A percentile compares a stretch with the other conserved stretches of the same genome.
Conservation (phyloP, 2,797 vertebrate species). For the Thunnus albacares region DNA sequence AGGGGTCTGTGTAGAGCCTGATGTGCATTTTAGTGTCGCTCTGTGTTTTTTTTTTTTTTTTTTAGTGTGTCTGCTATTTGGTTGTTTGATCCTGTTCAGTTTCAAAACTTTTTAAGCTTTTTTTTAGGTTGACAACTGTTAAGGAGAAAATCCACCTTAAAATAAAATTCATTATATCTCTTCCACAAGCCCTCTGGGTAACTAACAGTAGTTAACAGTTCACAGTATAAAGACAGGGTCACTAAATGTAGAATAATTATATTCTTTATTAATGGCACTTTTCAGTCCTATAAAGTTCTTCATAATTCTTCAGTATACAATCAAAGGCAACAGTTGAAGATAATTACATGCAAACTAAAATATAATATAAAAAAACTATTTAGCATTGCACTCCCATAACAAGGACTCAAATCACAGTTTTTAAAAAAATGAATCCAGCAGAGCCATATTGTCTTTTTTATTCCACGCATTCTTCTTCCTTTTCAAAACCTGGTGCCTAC, state of each 20-base stretch:
- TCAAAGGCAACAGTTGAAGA: neutral
- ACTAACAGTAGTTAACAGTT: neutral
- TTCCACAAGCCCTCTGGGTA: neutral
- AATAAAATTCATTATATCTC: neutral
- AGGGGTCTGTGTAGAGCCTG: slow-evolving; percentile 24
- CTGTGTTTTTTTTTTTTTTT: slow-evolving; percentile 13
- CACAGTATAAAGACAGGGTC: neutral
- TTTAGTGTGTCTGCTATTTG: slow-evolving; percentile 19
- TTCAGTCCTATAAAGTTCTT: neutral
- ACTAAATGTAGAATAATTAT: neutral
- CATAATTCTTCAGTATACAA: neutral
- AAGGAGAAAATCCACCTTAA: slow-evolving; percentile 45
- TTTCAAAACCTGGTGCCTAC: neutral
- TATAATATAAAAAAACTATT: neutral
- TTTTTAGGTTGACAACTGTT: neutral
- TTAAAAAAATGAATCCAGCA: no score
- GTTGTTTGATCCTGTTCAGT: slow-evolving; percentile 29
- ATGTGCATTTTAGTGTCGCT: slow-evolving; percentile 38
- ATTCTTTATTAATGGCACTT: neutral
- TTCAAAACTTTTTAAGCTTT: neutral
- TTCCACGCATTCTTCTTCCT: neutral
- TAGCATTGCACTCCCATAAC: no score
- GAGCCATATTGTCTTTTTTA: neutral
- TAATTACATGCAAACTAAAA: neutral
- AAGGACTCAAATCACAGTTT: no score